These are phyloP conservation scores for Enteromius trimaculatus DNA, from an alignment of 2,797 vertebrate species.

Conservation along the genomic window DNA sequence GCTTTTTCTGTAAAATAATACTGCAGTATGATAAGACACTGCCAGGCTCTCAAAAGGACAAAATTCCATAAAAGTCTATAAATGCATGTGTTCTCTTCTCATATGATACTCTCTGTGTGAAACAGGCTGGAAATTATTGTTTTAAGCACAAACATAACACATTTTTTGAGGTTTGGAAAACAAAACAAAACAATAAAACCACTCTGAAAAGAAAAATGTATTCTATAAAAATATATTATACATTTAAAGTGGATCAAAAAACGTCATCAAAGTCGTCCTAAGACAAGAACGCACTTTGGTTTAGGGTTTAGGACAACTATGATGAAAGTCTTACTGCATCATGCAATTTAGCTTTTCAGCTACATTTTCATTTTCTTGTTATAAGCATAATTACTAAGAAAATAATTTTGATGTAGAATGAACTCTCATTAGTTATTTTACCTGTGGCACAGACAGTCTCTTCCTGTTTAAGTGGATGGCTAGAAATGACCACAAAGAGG, in stretches of 20 bases:
- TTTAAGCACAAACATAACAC: background rate
- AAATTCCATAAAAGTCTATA: background rate
- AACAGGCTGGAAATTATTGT: background rate
- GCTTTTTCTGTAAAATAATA: background rate
- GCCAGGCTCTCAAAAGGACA: background rate
- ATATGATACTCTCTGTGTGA: background rate
- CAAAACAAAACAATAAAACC: background rate
- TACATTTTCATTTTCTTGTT: background rate
- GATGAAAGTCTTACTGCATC: background rate
- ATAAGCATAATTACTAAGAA: background rate
- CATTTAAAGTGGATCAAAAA: too few species aligned
- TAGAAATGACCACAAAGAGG: background rate
- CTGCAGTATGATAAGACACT: background rate
- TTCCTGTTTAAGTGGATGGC: slow-evolving; percentile 8
- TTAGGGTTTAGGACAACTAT: too few species aligned
- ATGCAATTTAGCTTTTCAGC: background rate
- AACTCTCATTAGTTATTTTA: background rate
- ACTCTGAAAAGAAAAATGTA: background rate
- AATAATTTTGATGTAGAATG: background rate
- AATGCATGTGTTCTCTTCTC: background rate
- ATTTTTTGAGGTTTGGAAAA: background rate
- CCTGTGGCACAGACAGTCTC: background rate
- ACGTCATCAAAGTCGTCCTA: too few species aligned
- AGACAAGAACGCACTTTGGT: too few species aligned
- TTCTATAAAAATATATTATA: background rate